Evolutionary conservation across 2,888 invertebrate genomes (phyloP).

Genomic region (Drosophila mimica): DNA sequence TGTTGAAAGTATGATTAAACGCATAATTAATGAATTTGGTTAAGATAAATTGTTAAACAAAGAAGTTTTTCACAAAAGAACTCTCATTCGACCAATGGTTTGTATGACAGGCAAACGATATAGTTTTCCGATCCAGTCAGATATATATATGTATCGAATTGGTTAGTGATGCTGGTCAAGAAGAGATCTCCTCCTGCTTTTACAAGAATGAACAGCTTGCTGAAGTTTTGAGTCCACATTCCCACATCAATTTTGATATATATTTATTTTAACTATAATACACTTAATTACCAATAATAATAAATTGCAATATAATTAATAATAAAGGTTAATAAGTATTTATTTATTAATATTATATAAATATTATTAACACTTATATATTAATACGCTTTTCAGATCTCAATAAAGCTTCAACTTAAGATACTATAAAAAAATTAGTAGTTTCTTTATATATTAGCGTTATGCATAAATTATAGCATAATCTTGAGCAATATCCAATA

Average conservation of each 20-base stretch:
- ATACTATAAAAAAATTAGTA: too few relatives aligned
- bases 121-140: not conserved
- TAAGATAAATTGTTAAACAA: not conserved
- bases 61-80: not conserved
- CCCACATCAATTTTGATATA: not conserved
- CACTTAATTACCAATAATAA: not conserved
- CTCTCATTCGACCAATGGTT: not conserved
- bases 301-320: not conserved
- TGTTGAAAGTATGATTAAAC: not conserved
- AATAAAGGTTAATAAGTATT: not conserved
- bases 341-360: too few relatives aligned
- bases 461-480: too few relatives aligned
- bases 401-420: too few relatives aligned
- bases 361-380: too few relatives aligned
- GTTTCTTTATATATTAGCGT: too few relatives aligned
- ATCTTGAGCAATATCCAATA: not conserved
- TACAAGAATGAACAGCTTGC: not conserved
- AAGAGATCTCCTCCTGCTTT: not conserved
- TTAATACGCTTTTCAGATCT: too few relatives aligned
- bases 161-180: not conserved
- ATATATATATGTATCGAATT: not conserved
- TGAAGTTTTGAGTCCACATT: too few relatives aligned
- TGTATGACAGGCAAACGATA: not conserved
- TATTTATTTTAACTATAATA: not conserved
- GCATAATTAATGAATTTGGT: fast-evolving